Percentiles rank a stretch among this genome's conserved stretches.
Evolutionary conservation across 2,797 vertebrate genomes (phyloP).

Genomic region (Melanotaenia boesemani): DNA sequence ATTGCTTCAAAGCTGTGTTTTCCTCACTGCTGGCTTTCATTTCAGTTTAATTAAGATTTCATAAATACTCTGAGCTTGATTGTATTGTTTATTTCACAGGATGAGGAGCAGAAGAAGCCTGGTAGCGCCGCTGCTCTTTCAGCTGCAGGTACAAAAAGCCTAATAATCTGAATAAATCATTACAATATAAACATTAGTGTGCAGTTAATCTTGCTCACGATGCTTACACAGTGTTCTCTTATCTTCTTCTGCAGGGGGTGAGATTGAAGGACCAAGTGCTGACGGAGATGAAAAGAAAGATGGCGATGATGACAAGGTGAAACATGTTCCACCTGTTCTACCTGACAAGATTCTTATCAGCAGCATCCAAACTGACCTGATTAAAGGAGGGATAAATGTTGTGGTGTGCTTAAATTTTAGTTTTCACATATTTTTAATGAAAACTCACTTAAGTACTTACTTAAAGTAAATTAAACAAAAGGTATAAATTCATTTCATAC

Average conservation of each 20-base stretch:
- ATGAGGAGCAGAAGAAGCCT: constrained; percentile 36
- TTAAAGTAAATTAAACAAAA: no score
- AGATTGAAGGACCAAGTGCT: constrained; percentile 1
- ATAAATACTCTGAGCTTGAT: neutral
- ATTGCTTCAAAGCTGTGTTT: neutral
- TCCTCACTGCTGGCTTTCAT: neutral
- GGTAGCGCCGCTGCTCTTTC: constrained; percentile 6
- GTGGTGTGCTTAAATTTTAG: no score
- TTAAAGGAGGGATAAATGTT: no score
- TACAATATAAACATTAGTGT: neutral
- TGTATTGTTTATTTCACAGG: constrained; percentile 35
- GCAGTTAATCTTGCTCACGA: neutral
- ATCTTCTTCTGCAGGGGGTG: constrained; percentile 35
- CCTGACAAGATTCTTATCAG: no score
- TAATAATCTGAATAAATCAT: neutral
- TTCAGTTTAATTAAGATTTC: neutral
- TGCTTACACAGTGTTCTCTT: neutral
- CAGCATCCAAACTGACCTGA: no score
- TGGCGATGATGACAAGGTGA: constrained; percentile 50
- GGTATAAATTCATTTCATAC: no score
- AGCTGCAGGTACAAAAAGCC: constrained; percentile 42
- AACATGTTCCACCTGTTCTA: neutral
- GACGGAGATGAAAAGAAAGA: constrained; percentile 41
- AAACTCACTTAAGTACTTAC: no score
- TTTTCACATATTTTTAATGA: no score